These are phyloP conservation scores for Neodontobutis hainanensis DNA, from an alignment of 2,113 vertebrate species.

Conservation along the genomic window DNA sequence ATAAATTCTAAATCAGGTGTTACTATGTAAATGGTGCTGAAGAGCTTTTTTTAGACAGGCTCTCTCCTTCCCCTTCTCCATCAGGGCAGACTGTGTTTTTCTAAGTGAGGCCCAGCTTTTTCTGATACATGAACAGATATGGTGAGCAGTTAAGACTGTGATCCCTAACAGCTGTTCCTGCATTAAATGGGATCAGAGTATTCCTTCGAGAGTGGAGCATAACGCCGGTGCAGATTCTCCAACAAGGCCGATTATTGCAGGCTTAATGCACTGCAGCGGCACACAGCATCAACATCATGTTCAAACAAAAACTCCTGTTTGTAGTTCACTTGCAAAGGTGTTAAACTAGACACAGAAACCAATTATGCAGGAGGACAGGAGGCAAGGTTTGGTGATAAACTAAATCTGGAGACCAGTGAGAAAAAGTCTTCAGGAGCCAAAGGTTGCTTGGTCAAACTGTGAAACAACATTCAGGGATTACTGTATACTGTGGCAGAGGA, in stretches of 20 bases:
- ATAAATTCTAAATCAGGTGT: constrained; percentile 7
- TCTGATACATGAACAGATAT: constrained; percentile 66
- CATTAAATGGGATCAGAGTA: constrained; percentile 73
- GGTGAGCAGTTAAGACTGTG: constrained; percentile 67
- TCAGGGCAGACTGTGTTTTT: constrained; percentile 59
- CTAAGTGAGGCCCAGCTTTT: constrained; percentile 54
- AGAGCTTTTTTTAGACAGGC: background rate
- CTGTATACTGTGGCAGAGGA: no score
- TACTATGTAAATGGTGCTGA: background rate
- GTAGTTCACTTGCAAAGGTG: no score
- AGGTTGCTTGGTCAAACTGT: no score
- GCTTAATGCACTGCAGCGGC: constrained; percentile 29
- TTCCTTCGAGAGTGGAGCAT: constrained; percentile 47
- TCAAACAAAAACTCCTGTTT: no score
- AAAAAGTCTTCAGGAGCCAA: no score
- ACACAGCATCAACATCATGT: background rate
- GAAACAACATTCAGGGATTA: no score
- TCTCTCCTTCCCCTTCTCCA: constrained; percentile 39
- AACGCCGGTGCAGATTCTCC: constrained; percentile 58
- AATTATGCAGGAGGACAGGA: no score
- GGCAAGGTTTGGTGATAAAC: no score
- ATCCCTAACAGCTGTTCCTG: constrained; percentile 77
- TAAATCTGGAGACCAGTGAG: no score
- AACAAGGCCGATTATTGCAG: constrained; percentile 60
- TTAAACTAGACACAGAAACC: no score